Evolutionary conservation across 2,113 vertebrate genomes (phyloP).

Genomic region (Platycercus adscitus): DNA sequence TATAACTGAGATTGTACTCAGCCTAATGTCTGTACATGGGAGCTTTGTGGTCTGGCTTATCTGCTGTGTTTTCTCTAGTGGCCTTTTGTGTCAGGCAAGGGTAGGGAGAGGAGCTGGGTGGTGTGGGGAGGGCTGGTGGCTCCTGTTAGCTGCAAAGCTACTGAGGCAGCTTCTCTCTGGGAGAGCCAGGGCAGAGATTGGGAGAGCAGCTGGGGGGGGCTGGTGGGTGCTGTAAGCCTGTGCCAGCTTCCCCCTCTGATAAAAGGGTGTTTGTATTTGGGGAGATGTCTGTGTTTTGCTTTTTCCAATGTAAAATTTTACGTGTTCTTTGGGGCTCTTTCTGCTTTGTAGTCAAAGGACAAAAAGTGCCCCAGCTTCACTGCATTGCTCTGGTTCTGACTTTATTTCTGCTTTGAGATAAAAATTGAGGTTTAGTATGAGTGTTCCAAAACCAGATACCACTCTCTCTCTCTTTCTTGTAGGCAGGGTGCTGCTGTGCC

Average conservation of each 20-base stretch:
- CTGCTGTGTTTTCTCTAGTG: neutral
- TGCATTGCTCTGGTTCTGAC: neutral
- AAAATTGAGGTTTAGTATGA: constrained; percentile 33
- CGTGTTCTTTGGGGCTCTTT: neutral
- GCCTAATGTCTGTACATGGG: accelerated
- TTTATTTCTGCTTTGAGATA: constrained; percentile 7
- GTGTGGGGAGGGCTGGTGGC: neutral
- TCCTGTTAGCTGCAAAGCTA: accelerated
- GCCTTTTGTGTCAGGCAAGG: neutral
- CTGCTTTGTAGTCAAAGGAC: neutral
- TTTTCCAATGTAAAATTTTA: neutral
- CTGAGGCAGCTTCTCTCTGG: neutral
- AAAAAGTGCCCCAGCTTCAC: neutral
- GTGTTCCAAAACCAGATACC: constrained; percentile 71
- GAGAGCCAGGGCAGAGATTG: neutral
- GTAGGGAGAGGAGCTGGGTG: neutral
- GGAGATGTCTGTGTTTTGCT: neutral
- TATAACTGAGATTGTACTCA: accelerated
- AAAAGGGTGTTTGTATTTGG: accelerated
- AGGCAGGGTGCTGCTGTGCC: constrained; percentile 85
- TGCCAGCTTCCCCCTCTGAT: neutral
- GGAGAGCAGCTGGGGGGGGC: neutral
- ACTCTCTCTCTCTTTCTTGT: constrained; percentile 77
- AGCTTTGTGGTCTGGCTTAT: neutral
- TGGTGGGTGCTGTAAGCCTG: accelerated